Conservation (phyloP, 1,140 invertebrate genomes). For the Camponotus vicinus region DNA sequence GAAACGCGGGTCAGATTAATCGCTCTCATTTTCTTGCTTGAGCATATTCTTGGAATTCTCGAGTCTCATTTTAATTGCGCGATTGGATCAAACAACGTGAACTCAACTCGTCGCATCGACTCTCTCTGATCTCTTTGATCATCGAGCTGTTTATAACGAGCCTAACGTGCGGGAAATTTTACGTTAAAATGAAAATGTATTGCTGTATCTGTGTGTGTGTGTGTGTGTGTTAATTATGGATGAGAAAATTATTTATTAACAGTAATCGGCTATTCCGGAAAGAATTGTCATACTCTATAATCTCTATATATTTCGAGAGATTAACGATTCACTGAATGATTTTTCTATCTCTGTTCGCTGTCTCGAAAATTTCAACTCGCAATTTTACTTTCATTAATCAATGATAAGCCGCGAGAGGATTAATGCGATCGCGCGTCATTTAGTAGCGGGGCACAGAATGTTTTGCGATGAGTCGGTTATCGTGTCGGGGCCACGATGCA, state of each 20-base stretch:
- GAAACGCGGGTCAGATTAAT: constrained; percentile 40
- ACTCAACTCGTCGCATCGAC: not conserved
- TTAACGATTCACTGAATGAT: constrained; percentile 3
- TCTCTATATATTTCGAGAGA: too few species aligned
- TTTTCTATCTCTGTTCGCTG: not conserved
- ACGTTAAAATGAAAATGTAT: constrained; percentile 19
- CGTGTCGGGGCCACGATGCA: not conserved
- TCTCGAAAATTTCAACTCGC: not conserved
- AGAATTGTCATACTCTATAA: not conserved
- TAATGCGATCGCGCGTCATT: constrained; percentile 15
- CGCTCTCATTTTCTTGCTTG: constrained; percentile 34
- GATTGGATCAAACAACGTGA: constrained; percentile 39
- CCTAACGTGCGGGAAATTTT: constrained; percentile 2
- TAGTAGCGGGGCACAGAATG: not conserved
- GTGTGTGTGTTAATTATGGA: not conserved
- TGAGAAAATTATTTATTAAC: constrained; percentile 16
- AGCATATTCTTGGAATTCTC: constrained; percentile 46
- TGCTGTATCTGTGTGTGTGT: not conserved
- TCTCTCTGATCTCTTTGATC: constrained; percentile 34
- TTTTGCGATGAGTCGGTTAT: constrained; percentile 37
- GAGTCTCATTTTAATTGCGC: constrained; percentile 51
- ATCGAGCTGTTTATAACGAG: not conserved
- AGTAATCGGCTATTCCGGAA: not conserved
- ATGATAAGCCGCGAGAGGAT: not conserved
- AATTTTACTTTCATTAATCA: not conserved